A percentile compares a stretch with the other conserved stretches of the same genome.
These are phyloP conservation scores for Ditula angustiorana DNA, from an alignment of 2,888 invertebrate genomes.

Conservation along the genomic window DNA sequence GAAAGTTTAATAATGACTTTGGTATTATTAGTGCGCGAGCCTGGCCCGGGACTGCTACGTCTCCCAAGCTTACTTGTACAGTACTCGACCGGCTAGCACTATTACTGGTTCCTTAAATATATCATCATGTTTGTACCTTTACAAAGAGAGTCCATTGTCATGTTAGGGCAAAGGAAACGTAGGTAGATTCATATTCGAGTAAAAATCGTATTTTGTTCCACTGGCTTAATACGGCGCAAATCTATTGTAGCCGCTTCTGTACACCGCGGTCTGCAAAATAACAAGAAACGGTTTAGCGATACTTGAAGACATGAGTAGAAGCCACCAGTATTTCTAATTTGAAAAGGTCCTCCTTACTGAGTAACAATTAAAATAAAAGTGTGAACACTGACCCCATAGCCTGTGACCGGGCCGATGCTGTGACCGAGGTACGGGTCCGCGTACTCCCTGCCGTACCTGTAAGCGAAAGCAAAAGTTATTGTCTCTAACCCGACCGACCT, in stretches of 20 bases:
- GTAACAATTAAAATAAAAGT: not conserved
- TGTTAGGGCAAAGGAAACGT: constrained; percentile 76
- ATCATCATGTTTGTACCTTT: constrained; percentile 82
- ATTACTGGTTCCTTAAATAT: constrained; percentile 76
- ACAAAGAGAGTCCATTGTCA: constrained; percentile 85
- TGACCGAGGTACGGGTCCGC: constrained; percentile 98
- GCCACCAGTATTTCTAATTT: not conserved
- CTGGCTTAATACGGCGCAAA: constrained; percentile 94
- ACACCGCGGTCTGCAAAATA: constrained; percentile 93
- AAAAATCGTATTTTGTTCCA: constrained; percentile 70
- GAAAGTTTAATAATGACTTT: constrained; percentile 80
- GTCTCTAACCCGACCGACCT: too few species aligned
- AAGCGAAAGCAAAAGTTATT: constrained; percentile 46
- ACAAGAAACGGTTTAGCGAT: constrained; percentile 20
- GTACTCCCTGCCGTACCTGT: constrained; percentile 95
- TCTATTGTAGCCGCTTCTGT: constrained; percentile 97
- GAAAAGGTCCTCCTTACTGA: not conserved
- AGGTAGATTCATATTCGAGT: constrained; percentile 80
- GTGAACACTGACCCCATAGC: constrained; percentile 94
- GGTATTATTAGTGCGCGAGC: constrained; percentile 66
- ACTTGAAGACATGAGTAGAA: not conserved
- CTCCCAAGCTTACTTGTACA: constrained; percentile 73
- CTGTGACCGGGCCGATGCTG: constrained; percentile 98
- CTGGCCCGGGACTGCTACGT: constrained; percentile 45
- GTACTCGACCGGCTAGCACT: constrained; percentile 78